Conservation (phyloP, 1,140 invertebrate genomes). For the Triops longicaudatus region DNA sequence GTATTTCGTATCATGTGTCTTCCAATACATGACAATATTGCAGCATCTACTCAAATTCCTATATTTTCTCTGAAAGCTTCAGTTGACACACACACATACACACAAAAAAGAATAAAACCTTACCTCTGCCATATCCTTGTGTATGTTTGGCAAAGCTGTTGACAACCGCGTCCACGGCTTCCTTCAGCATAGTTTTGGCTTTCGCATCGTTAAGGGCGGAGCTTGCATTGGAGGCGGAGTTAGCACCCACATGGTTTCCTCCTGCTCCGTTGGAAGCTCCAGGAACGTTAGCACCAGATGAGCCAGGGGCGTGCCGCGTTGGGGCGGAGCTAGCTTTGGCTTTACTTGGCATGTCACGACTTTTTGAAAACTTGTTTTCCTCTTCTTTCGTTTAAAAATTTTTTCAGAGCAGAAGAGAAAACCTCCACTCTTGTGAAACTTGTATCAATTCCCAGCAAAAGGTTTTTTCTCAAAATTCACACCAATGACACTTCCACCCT, state of each 20-base stretch:
- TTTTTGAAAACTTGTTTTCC: background rate
- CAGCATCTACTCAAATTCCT: no score
- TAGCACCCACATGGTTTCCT: slow-evolving; percentile 1
- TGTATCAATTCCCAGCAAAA: no score
- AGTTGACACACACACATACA: no score
- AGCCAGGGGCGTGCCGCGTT: background rate
- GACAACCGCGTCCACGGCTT: slow-evolving; percentile 66
- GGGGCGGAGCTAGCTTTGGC: background rate
- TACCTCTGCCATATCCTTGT: slow-evolving; percentile 65
- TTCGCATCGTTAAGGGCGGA: slow-evolving; percentile 44
- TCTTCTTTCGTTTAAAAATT: no score
- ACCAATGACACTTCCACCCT: no score
- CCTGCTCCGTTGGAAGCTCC: background rate
- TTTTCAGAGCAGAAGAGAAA: no score
- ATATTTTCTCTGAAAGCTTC: background rate
- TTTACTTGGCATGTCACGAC: background rate
- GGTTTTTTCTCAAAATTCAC: no score
- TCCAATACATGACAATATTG: no score
- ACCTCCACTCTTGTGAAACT: no score
- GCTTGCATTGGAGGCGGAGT: slow-evolving; percentile 29
- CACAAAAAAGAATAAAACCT: slow-evolving; percentile 32
- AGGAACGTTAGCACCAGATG: background rate
- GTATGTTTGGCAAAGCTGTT: slow-evolving; percentile 70
- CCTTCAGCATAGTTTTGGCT: slow-evolving; percentile 61
- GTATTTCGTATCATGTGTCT: no score